Evolutionary conservation across 2,888 invertebrate genomes (phyloP), one percentile per base, ranked within the genome.

Genomic region (Cotesia congregata): DNA sequence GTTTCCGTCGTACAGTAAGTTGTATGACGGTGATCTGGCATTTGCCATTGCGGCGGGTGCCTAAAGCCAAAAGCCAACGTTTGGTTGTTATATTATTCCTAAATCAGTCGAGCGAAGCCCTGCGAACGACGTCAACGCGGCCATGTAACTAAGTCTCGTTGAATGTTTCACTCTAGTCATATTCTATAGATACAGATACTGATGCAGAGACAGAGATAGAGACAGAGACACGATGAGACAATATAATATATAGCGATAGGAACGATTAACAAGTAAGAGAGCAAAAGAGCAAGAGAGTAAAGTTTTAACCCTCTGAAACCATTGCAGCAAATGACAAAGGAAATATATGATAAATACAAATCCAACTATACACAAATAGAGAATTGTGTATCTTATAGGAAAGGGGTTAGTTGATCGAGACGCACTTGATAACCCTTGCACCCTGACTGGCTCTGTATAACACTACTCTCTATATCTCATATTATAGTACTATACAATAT

Each of bases 91-190:
- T 6, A 30, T 76, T 75, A 76, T 76, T 78, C 74, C 78, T 72
- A 74, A 78, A 79, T 78, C 79, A 76, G 76, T 75, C 69, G 70
- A 20, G 68, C 60, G 69, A 39, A 64, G 72, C 65, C 76, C 72
- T 74, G 70, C 61, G 62, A 69, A 38, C 72, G 76, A 78, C 72
- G 76, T 67, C 69, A 76, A 76, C 67, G 78, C 78, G 71, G 7
- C 67, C 72, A 69, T 65, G 76, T 78, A 67, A 64, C 74, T 71
- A 76, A 76, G 72, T 78, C 77, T 78, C 74, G 75, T 77, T 72
- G 71, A 71, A 77, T 50, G 50, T 50, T 50, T 50, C 68, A 68
- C 73, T 65, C 67, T 62, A 61, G 62, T 38, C 40, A 39, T 74
- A 64, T 68, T 60, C 62, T 74, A 60, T 60, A 69, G 30, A 30